These are phyloP conservation scores for Xenops minutus DNA, from an alignment of 2,797 vertebrate species.

Conservation along the genomic window DNA sequence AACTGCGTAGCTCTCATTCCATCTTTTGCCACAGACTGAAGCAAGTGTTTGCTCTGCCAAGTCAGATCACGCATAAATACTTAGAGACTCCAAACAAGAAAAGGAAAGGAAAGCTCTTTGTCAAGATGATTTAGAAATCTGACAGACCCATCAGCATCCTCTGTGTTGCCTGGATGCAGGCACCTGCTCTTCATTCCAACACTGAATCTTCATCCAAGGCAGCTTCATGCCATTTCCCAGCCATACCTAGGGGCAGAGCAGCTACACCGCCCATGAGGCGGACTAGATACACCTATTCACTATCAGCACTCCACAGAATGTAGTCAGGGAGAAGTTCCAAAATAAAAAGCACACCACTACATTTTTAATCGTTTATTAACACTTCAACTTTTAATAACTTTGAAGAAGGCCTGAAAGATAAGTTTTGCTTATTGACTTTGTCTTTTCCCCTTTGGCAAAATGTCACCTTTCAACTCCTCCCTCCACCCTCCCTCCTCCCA, in stretches of 20 bases:
- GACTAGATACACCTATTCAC: not conserved
- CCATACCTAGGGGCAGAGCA: not conserved
- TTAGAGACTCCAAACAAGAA: not conserved
- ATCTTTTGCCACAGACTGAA: not conserved
- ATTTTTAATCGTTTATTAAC: conserved; percentile 69
- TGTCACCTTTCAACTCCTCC: not conserved
- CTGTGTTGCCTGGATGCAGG: not conserved
- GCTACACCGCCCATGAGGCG: fast-evolving
- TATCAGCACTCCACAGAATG: not conserved
- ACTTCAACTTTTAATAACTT: conserved; percentile 46
- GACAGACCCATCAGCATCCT: not conserved
- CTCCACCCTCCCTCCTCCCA: not conserved
- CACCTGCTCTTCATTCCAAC: not conserved
- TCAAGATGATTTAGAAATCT: fast-evolving
- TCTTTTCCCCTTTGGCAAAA: conserved; percentile 40
- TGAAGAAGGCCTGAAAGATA: conserved; percentile 62
- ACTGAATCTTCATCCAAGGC: not conserved
- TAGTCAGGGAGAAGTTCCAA: not conserved
- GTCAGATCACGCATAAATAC: not conserved
- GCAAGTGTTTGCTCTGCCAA: not conserved
- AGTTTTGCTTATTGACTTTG: conserved; percentile 45
- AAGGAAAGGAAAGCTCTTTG: not conserved
- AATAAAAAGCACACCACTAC: conserved; percentile 58
- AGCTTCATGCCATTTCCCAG: not conserved
- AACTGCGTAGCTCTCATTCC: not conserved